These are phyloP conservation scores for Ormyrus rosae DNA, from an alignment of 2,888 invertebrate genomes.

Conservation along the genomic window DNA sequence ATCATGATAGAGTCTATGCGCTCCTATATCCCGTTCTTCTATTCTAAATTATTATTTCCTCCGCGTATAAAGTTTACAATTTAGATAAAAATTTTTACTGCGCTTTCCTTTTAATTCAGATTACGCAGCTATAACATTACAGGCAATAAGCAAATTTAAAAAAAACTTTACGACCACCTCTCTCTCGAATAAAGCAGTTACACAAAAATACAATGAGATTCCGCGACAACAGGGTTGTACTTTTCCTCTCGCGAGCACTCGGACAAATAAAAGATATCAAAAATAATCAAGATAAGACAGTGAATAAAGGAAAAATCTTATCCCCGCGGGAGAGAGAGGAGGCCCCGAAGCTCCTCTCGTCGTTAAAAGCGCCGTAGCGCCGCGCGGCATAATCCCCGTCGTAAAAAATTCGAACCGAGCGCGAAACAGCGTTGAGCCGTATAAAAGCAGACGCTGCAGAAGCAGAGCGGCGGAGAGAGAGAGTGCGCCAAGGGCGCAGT, in stretches of 20 bases:
- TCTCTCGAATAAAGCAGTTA: no score
- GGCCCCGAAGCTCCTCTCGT: neutral
- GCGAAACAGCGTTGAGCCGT: conserved; percentile 13
- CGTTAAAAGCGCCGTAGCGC: neutral
- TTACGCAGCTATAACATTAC: no score
- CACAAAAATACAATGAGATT: no score
- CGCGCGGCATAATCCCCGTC: conserved; percentile 14
- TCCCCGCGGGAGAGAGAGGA: neutral
- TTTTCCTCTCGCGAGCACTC: neutral
- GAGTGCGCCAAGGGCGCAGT: conserved; percentile 41
- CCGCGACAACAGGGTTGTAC: no score
- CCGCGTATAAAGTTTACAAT: no score
- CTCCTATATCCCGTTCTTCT: no score
- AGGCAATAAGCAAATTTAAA: no score
- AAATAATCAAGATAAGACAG: conserved; percentile 19
- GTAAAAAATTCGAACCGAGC: conserved; percentile 40
- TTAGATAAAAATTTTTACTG: no score
- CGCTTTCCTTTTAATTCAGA: no score
- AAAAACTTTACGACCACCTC: no score
- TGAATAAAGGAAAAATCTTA: conserved; percentile 26
- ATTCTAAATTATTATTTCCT: no score
- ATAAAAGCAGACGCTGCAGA: conserved; percentile 8
- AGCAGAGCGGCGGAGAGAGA: neutral
- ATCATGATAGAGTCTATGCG: no score
- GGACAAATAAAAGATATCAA: neutral